Evolutionary conservation across 2,113 vertebrate species (phyloP).

Genomic region (Lutjanus erythropterus): DNA sequence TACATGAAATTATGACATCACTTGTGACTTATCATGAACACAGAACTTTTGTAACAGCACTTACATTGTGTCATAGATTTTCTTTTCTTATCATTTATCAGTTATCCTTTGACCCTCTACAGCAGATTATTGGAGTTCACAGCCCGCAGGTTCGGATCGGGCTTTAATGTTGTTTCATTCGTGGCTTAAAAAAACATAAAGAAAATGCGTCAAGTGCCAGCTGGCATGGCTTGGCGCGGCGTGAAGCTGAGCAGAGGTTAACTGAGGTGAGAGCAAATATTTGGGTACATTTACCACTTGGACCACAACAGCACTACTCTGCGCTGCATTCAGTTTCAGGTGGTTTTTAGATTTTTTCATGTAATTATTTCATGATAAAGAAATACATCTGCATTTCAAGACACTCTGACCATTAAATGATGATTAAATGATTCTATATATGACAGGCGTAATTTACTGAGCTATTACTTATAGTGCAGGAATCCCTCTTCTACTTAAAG

Average conservation of each 20-base stretch:
- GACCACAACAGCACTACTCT: not conserved
- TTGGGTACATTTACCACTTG: not conserved
- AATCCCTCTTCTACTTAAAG: constrained; percentile 58
- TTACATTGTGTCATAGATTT: not conserved
- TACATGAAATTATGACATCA: too few relatives aligned
- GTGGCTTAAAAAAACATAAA: not conserved
- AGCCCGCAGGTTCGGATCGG: not conserved
- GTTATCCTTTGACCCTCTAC: not conserved
- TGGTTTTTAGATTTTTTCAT: not conserved
- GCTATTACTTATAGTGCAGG: constrained; percentile 36
- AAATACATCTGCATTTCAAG: not conserved
- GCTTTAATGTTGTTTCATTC: not conserved
- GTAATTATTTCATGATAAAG: not conserved
- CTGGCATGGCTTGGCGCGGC: not conserved
- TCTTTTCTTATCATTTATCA: not conserved
- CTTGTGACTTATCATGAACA: too few relatives aligned
- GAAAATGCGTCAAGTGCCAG: not conserved
- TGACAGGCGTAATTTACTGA: constrained; percentile 40
- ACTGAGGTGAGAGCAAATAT: constrained; percentile 31
- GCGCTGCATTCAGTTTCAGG: not conserved
- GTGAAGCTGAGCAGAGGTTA: constrained; percentile 2
- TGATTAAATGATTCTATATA: constrained; percentile 37
- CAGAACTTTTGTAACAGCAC: too few relatives aligned
- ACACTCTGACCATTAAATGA: not conserved
- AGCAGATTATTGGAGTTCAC: not conserved